A percentile compares a stretch with the other conserved stretches of the same genome.
Evolutionary conservation across 2,113 vertebrate genomes (phyloP).

Genomic region (Nothocercus julius): DNA sequence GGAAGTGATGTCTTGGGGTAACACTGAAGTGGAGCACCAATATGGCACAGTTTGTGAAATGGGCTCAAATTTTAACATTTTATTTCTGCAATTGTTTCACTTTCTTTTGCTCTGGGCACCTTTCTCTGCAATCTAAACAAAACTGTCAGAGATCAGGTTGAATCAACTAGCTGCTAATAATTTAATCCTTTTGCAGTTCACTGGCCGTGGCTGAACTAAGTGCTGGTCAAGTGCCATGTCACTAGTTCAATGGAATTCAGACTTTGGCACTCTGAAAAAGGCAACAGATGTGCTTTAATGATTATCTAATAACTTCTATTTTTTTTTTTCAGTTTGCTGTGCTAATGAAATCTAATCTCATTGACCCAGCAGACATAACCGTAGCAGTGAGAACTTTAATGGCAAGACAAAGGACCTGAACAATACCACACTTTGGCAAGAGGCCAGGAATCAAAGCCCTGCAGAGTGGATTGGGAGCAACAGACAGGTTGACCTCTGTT

Average conservation of each 20-base stretch:
- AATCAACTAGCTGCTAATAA: conserved; percentile 37
- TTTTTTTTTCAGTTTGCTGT: conserved; percentile 43
- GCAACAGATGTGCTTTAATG: conserved; percentile 66
- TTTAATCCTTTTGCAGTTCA: conserved; percentile 70
- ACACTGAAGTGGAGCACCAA: not conserved
- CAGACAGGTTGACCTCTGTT: not conserved
- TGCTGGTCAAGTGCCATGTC: conserved; percentile 62
- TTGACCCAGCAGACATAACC: conserved; percentile 45
- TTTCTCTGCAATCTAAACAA: conserved; percentile 40
- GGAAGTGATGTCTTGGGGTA: not conserved
- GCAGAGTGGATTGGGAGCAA: not conserved
- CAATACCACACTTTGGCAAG: conserved; percentile 11
- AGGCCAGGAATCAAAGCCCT: not conserved
- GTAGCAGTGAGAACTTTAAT: conserved; percentile 47
- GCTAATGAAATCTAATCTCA: conserved; percentile 58
- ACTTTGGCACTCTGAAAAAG: conserved; percentile 66
- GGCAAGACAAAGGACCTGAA: conserved; percentile 39
- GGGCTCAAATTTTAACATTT: conserved; percentile 9
- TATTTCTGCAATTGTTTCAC: conserved; percentile 56
- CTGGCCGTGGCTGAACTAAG: conserved; percentile 66
- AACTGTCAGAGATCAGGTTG: conserved; percentile 26
- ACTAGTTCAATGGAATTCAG: conserved; percentile 69
- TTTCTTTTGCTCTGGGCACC: conserved; percentile 15
- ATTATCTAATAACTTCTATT: conserved; percentile 53
- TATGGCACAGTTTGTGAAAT: not conserved